Conservation (phyloP, 2,797 vertebrate species). For the Emys orbicularis region DNA sequence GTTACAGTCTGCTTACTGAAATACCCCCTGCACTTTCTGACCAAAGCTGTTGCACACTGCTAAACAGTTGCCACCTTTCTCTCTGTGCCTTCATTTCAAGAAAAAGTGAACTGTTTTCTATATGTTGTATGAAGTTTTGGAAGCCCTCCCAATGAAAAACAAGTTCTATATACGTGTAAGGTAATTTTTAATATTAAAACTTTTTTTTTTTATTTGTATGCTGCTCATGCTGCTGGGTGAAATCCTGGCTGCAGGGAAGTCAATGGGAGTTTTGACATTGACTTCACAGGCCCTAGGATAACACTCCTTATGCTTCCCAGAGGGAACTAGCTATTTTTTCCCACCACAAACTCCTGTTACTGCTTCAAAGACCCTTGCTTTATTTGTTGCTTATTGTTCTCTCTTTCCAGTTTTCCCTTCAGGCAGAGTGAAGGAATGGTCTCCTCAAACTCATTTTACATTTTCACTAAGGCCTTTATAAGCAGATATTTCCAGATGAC, state of each 20-base stretch:
- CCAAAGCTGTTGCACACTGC: not conserved
- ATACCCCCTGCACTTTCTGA: not conserved
- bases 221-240: not conserved
- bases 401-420: not conserved
- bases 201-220: not conserved
- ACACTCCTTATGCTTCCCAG: not conserved
- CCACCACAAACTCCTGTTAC: not conserved
- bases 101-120: not conserved
- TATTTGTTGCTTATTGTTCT: not conserved
- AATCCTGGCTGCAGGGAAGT: not conserved
- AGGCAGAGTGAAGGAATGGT: not conserved
- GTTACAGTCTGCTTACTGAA: not conserved
- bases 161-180: not conserved
- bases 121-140: not conserved
- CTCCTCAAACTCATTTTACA: not conserved
- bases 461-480: not conserved
- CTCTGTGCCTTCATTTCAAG: slow-evolving; percentile 26
- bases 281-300: not conserved
- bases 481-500: not conserved
- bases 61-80: slow-evolving; percentile 14
- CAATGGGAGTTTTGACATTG: not conserved
- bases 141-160: not conserved
- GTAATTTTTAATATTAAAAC: not conserved
- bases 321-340: not conserved
- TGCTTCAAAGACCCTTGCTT: not conserved